Evolutionary conservation across 2,797 vertebrate species (phyloP).

Genomic region (Eptatretus atami): DNA sequence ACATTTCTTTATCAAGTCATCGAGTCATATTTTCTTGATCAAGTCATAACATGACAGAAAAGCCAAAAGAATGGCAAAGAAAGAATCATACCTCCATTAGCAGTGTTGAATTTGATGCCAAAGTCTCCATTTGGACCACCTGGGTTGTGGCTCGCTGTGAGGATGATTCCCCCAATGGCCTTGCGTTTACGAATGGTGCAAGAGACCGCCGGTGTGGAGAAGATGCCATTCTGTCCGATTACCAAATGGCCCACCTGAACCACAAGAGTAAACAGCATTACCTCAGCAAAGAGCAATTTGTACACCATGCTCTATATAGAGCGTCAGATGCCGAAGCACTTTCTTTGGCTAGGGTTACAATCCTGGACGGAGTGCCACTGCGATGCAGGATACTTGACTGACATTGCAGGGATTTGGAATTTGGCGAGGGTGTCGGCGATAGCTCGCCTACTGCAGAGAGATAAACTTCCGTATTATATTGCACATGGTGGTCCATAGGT

Average conservation of each 20-base stretch:
- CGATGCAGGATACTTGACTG: no score
- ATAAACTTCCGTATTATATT: no score
- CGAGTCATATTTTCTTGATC: no score
- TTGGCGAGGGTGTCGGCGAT: no score
- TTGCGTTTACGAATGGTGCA: constrained; percentile 97
- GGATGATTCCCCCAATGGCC: constrained; percentile 75
- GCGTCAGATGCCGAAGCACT: neutral
- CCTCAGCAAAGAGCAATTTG: neutral
- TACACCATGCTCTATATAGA: neutral
- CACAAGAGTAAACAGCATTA: neutral
- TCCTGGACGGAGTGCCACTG: no score
- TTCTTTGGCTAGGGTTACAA: no score
- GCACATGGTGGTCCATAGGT: no score
- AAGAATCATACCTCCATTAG: constrained; percentile 46
- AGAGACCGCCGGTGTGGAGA: constrained; percentile 85
- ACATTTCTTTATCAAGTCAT: no score
- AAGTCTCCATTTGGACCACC: constrained; percentile 80
- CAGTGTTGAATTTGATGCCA: constrained; percentile 79
- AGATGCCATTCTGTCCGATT: constrained; percentile 73
- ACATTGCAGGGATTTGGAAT: no score
- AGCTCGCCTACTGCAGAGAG: no score
- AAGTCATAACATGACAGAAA: no score
- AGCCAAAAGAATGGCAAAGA: neutral
- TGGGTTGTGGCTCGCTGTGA: constrained; percentile 83
- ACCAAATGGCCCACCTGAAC: constrained; percentile 68